Evolutionary conservation across 2,113 vertebrate species (phyloP), one percentile per base, ranked within the genome.

Genomic region (Cephalopterus ornatus): DNA sequence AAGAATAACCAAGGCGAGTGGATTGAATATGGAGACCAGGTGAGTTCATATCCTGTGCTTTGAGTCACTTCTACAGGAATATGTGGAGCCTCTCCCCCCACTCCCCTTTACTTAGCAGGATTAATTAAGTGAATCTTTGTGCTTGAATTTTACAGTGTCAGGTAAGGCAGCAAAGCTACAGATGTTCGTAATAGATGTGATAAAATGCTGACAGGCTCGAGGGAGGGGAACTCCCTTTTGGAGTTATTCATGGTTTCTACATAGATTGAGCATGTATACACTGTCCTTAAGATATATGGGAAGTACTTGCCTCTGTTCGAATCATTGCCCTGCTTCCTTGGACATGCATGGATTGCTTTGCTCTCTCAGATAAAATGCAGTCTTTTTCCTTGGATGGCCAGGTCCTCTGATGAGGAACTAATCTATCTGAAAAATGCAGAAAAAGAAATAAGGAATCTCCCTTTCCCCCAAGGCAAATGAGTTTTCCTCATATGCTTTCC

Each of bases 11-110:
- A 26, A 9, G 98, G 96, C 20, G 71, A 66, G 18, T 99, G 99
- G 99, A 67, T 70, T 46, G 98, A 99, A 88, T 99, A 98, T 65
- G 98, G 98, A 56, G 41, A 95, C 23, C 79, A 98, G 92, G 99
- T 99, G 91, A 97, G 97, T 97, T 55, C 49, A 21, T 7, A 35
- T 55, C 21, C 37, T 46, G 28, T 76, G 62, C 71, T 81, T 47
- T 66, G 50, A 77, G 63, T 86, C 27, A 26, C 24, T 73, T 30
- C 49, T 95, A 55, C 55, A 59, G 41, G 47, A 61, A 13, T 23
- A 8, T 28, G 16, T 78, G 49, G 22, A 94, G 44, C 28, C 30
- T 50, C 33, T 84, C 30, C 22, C 7, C 23, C 9, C 3, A 4
- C 7, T 39, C 24, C 27, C 4, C 50, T 80, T 92, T 83, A 62